Percentiles rank a stretch among this genome's conserved stretches.
These are phyloP conservation scores for Alitta virens DNA, from an alignment of 2,888 invertebrate genomes.

Conservation along the genomic window DNA sequence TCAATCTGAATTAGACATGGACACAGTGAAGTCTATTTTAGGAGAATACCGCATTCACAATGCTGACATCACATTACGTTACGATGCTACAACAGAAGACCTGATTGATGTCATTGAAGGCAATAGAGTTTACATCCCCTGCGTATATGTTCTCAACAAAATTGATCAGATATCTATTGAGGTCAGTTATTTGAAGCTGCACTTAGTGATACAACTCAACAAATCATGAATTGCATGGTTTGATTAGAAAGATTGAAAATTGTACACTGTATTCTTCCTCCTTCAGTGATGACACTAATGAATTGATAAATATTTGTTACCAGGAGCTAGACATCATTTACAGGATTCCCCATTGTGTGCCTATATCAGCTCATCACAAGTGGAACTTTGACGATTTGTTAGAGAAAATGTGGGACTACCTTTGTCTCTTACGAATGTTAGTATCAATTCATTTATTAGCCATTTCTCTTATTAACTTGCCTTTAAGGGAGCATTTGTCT, in stretches of 20 bases:
- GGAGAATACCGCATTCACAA: slow-evolving; percentile 99
- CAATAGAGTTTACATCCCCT: slow-evolving; percentile 95
- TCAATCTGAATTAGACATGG: slow-evolving; percentile 90
- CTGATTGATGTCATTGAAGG: slow-evolving; percentile 98
- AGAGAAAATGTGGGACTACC: slow-evolving; percentile 98
- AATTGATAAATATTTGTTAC: slow-evolving; percentile 53
- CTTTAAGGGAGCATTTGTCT: too few relatives aligned
- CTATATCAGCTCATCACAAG: slow-evolving; percentile 98
- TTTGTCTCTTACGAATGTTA: slow-evolving; percentile 88
- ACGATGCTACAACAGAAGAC: slow-evolving; percentile 91
- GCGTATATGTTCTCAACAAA: slow-evolving; percentile 98
- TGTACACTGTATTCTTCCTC: background rate
- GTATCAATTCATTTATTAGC: too few relatives aligned
- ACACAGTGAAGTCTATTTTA: slow-evolving; percentile 91
- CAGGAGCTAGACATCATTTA: slow-evolving; percentile 96
- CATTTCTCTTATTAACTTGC: too few relatives aligned
- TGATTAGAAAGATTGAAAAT: background rate
- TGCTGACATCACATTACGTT: slow-evolving; percentile 86
- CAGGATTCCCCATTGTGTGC: slow-evolving; percentile 99
- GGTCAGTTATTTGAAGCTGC: slow-evolving; percentile 37
- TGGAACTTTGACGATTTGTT: slow-evolving; percentile 97
- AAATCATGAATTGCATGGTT: background rate
- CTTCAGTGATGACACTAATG: background rate
- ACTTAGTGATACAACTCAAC: too few relatives aligned
- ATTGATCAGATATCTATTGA: slow-evolving; percentile 74